Conservation (phyloP, 2,888 invertebrate genomes). For the Oxytorus armatus region DNA sequence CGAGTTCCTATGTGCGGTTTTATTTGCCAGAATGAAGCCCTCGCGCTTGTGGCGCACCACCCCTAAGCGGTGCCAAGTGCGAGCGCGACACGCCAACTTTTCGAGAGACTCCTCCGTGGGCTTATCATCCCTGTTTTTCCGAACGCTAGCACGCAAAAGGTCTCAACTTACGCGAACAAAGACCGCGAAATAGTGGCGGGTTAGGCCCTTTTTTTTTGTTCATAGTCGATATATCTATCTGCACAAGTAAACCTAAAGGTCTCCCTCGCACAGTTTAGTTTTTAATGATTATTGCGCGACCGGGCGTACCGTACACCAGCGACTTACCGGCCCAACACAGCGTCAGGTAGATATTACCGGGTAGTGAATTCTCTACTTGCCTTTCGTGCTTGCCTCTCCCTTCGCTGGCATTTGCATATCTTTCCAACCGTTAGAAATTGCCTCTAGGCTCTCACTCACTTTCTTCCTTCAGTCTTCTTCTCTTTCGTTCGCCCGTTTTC, state of each 20-base stretch:
- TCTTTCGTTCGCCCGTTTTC: conserved; percentile 33
- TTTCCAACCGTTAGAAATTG: conserved; percentile 81
- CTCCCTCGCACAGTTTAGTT: conserved; percentile 77
- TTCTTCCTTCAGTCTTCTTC: no score
- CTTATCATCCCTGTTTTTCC: neutral
- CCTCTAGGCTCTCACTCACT: conserved; percentile 64
- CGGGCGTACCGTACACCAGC: conserved; percentile 66
- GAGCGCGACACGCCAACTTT: conserved; percentile 65
- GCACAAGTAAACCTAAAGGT: conserved; percentile 6
- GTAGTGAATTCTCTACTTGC: conserved; percentile 62
- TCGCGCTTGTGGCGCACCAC: neutral
- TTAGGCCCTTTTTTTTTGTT: conserved; percentile 7
- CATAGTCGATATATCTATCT: neutral
- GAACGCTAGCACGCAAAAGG: neutral
- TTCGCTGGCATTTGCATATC: conserved; percentile 81
- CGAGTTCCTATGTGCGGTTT: no score
- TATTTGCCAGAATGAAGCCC: conserved; percentile 20
- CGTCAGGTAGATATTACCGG: conserved; percentile 78
- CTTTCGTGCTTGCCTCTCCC: conserved; percentile 66
- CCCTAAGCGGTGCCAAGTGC: conserved; percentile 16
- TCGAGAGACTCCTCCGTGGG: conserved; percentile 41
- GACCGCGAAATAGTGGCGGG: neutral
- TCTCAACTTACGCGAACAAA: neutral
- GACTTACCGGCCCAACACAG: conserved; percentile 24
- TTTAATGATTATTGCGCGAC: conserved; percentile 82